Evolutionary conservation across 2,888 invertebrate species (phyloP).

Genomic region (Campoplex nolae): DNA sequence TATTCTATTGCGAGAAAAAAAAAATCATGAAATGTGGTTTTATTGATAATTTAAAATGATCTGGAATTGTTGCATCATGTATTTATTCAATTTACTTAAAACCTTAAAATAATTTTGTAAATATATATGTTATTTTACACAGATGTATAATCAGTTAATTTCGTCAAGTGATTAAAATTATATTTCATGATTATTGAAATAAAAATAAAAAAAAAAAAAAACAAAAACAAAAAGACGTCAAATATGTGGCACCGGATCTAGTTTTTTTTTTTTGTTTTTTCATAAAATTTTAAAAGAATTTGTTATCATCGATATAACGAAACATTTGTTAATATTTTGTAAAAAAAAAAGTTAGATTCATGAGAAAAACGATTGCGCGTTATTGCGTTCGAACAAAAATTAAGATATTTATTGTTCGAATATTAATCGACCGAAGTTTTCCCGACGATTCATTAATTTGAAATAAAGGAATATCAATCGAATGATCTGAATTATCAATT

Average conservation of each 20-base stretch:
- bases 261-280: background rate
- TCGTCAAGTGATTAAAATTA: conserved; percentile 30
- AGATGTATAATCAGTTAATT: conserved; percentile 31
- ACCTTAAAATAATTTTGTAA: conserved; percentile 35
- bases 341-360: background rate
- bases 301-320: background rate
- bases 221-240: background rate
- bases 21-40: background rate
- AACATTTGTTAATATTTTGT: background rate
- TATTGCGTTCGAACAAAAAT: background rate
- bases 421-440: background rate
- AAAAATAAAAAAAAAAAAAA: background rate
- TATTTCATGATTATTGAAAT: conserved; percentile 24
- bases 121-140: conserved; percentile 26
- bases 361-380: background rate
- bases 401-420: background rate
- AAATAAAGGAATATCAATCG: background rate
- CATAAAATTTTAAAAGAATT: background rate
- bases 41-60: background rate
- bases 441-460: background rate
- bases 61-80: background rate
- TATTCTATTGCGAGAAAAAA: background rate
- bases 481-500: background rate
- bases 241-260: background rate
- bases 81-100: conserved; percentile 36